These are phyloP conservation scores for Tapera naevia DNA, from an alignment of 2,797 vertebrate species.

Conservation along the genomic window DNA sequence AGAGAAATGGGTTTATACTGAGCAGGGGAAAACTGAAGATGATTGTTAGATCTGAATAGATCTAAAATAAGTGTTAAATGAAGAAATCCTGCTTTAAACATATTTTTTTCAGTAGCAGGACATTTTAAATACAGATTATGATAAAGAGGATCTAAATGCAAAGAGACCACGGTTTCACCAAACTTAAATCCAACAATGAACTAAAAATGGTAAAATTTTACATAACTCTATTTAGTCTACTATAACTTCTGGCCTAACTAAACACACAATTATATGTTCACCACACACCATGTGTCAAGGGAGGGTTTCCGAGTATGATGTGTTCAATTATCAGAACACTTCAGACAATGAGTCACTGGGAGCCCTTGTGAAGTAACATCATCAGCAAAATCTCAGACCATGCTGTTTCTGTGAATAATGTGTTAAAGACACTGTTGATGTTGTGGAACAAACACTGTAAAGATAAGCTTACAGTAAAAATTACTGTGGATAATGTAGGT, in stretches of 20 bases:
- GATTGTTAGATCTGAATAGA: not conserved
- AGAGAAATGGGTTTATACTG: not conserved
- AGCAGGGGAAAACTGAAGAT: not conserved
- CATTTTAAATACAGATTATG: not conserved
- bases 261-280: not conserved
- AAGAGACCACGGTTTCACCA: not conserved
- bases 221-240: not conserved
- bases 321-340: not conserved
- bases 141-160: not conserved
- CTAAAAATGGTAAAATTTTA: not conserved
- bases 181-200: not conserved
- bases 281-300: not conserved
- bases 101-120: not conserved
- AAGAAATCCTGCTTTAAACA: not conserved
- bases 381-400: not conserved
- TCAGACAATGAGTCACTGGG: not conserved
- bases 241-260: not conserved
- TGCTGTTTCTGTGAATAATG: not conserved
- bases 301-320: accelerated
- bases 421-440: not conserved
- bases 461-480: slow-evolving; percentile 6
- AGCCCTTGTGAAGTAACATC: not conserved
- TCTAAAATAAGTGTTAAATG: not conserved
- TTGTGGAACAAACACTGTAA: not conserved
- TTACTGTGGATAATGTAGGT: not conserved